Conservation (phyloP, 2,113 vertebrate species). For the Dasyornis broadbenti region DNA sequence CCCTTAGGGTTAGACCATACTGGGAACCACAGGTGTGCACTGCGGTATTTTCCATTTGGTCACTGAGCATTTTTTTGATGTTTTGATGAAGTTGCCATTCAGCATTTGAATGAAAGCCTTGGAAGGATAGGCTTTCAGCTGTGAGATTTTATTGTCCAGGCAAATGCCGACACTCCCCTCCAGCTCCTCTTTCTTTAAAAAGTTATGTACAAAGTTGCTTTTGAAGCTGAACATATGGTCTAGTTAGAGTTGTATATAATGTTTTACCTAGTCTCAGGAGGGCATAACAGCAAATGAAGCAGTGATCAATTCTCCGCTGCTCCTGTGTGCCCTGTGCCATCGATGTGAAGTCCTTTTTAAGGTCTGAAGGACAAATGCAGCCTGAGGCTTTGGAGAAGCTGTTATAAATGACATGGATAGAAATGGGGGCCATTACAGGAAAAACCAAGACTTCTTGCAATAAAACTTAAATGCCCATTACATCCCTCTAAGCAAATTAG, state of each 20-base stretch:
- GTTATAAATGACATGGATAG: not conserved
- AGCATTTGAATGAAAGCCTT: not conserved
- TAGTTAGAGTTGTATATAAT: not conserved
- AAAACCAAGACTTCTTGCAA: not conserved
- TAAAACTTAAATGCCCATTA: not conserved
- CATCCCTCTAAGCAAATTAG: not conserved
- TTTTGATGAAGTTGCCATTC: not conserved
- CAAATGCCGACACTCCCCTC: rapidly evolving
- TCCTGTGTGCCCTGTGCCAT: not conserved
- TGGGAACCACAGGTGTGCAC: not conserved
- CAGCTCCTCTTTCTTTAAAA: not conserved
- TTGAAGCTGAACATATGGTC: not conserved
- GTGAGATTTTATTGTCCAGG: not conserved
- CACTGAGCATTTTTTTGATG: not conserved
- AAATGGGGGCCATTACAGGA: not conserved
- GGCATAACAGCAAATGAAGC: not conserved
- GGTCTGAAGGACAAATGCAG: not conserved
- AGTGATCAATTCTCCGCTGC: not conserved
- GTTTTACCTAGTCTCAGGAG: not conserved
- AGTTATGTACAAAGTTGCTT: not conserved
- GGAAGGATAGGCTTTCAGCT: not conserved
- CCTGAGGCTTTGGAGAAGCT: not conserved
- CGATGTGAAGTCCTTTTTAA: not conserved
- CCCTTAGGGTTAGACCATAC: not conserved
- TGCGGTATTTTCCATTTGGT: not conserved